phyloP scores from a whole-genome alignment of 2,113 vertebrate species.

The Corynorhinus townsendii region DNA sequence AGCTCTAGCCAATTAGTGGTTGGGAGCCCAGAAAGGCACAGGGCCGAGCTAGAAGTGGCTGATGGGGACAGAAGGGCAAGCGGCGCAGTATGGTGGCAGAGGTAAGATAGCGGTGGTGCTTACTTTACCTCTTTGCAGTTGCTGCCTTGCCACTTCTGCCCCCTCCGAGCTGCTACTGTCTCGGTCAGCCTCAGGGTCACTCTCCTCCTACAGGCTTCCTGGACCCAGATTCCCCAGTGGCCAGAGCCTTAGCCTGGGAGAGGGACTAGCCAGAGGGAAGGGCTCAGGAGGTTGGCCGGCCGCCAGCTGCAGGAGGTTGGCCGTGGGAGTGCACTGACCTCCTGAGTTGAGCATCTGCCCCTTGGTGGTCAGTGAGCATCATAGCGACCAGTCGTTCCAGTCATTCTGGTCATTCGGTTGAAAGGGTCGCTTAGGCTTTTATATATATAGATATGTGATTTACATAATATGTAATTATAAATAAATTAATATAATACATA shows the following conservation, averaged over 20 bases:
- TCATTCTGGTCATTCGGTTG: no score
- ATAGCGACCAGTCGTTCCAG: no score
- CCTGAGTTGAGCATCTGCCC: no score
- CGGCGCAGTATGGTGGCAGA: constrained; percentile 5
- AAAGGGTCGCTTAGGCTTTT: no score
- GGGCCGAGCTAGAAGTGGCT: neutral
- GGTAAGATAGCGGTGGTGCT: constrained; percentile 75
- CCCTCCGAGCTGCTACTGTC: neutral
- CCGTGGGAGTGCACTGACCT: no score
- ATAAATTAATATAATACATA: neutral
- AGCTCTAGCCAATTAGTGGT: constrained; percentile 16
- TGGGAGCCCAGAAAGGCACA: neutral
- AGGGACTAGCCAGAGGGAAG: no score
- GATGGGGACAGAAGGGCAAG: neutral
- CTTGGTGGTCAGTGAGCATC: no score
- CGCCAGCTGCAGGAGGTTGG: no score
- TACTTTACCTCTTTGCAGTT: rapidly evolving
- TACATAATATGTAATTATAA: neutral
- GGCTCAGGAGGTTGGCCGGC: no score
- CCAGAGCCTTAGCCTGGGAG: no score
- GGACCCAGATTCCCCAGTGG: no score
- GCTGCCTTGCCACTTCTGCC: rapidly evolving
- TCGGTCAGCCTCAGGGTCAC: neutral
- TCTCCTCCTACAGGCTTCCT: no score
- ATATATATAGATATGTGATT: neutral